phyloP scores from a whole-genome alignment of 2,888 invertebrate species.

The Troides helena region DNA sequence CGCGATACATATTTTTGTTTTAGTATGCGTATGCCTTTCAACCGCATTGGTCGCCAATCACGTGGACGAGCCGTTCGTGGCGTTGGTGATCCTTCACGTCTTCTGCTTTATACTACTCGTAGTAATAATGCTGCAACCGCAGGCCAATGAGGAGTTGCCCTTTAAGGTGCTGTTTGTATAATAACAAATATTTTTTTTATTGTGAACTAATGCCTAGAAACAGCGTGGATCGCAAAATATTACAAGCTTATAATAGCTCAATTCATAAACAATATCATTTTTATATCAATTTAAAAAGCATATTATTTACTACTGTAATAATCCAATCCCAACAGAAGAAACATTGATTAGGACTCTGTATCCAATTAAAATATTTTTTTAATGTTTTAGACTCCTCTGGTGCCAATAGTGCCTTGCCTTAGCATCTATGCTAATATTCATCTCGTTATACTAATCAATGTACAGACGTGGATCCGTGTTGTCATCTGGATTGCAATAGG shows the following conservation, averaged over 20 bases:
- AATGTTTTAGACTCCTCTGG: conserved; percentile 85
- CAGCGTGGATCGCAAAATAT: too few species aligned
- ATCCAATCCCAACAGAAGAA: too few species aligned
- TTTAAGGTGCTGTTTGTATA: conserved; percentile 50
- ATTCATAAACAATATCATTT: too few species aligned
- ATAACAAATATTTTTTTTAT: neutral
- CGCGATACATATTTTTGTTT: conserved; percentile 31
- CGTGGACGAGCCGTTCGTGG: conserved; percentile 41
- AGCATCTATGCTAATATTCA: conserved; percentile 92
- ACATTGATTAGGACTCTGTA: too few species aligned
- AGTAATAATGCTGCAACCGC: conserved; percentile 61
- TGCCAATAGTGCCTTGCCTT: conserved; percentile 89
- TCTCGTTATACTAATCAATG: conserved; percentile 89
- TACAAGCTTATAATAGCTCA: too few species aligned
- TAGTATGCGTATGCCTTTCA: conserved; percentile 52
- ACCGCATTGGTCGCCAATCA: conserved; percentile 47
- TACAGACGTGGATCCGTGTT: conserved; percentile 91
- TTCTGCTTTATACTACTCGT: conserved; percentile 48
- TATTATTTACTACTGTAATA: too few species aligned
- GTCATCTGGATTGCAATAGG: conserved; percentile 86
- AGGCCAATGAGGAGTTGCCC: conserved; percentile 45
- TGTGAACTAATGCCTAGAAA: too few species aligned
- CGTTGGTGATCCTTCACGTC: conserved; percentile 46
- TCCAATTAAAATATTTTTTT: neutral
- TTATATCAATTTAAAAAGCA: too few species aligned